These are phyloP conservation scores for Hydraecia micacea DNA, from an alignment of 2,888 invertebrate species.

Conservation along the genomic window DNA sequence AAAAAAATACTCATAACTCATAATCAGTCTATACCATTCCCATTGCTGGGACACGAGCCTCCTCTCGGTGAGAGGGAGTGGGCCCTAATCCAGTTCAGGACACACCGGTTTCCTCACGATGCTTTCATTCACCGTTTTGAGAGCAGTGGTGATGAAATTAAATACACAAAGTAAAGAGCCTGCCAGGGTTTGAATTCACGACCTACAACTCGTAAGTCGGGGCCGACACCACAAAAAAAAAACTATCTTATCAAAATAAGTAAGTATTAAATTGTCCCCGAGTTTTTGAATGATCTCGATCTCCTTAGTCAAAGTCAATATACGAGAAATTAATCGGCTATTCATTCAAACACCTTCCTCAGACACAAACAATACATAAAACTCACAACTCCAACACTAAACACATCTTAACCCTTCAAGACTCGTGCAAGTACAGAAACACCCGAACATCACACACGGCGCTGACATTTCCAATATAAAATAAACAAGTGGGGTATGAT, in stretches of 20 bases:
- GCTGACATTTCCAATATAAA: slow-evolving; percentile 68
- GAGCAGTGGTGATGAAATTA: no score
- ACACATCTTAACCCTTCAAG: slow-evolving; percentile 24
- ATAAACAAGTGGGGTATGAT: slow-evolving; percentile 70
- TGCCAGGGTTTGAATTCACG: no score
- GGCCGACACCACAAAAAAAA: background rate
- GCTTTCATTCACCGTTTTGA: no score
- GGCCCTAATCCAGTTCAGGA: no score
- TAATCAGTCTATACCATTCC: no score
- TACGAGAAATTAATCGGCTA: background rate
- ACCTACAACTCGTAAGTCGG: no score
- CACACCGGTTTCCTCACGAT: no score
- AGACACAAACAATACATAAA: background rate
- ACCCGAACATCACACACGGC: slow-evolving; percentile 56
- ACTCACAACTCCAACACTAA: background rate
- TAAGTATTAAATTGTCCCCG: background rate
- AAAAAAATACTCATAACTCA: no score
- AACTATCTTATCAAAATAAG: background rate
- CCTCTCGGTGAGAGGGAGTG: no score
- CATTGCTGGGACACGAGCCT: no score
- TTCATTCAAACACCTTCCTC: background rate
- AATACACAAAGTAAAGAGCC: no score
- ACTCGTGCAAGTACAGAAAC: slow-evolving; percentile 18
- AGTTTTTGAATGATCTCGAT: background rate
- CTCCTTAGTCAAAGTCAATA: background rate